Base-by-base conservation (phyloP, 2,113 vertebrate species). In the Galeopterus variegatus region DNA sequence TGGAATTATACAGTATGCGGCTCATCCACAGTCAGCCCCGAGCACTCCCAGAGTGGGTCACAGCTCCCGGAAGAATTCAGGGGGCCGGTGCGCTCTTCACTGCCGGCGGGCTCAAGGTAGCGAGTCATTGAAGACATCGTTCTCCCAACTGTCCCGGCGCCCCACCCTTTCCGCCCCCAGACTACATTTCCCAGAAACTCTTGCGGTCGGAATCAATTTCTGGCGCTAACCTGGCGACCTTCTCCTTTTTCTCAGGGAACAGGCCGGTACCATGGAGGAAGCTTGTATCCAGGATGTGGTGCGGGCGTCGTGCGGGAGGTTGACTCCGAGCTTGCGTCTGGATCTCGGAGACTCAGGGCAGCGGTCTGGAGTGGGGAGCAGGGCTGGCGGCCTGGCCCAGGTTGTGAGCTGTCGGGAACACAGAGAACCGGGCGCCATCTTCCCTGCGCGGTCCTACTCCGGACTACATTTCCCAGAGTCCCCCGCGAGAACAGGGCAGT, bases 381-480 rank as follows among this genome's bases (percentile, higher is more conserved):
- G 36, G 31, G 9, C 1, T 36, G 31, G 60, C 6, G 5, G 21
- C 26, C 54, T 6, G 5, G 13, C 31, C 10, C 7, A 12, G 18
- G 19, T 24, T 2, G 15, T 11, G 62, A 2, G 1, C 31, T 0
- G 5, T 33, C 36, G 2, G 41, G 65, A 64, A 36, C 9, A 9
- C 8, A 0, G 21, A 36, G 23, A 7, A 33, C 3, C 3, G 11
- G 6, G 0, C 4, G 82, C 69, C 86, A 75, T 86, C n/a, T 83
- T 91, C 45, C 41, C 17, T 17, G 17, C 13, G 52, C 36, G 11
- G 8, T 18, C 33, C 17, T 5, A 8, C 62, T 8, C 31, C 12
- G 50, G 62, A 98, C 96, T 97, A 91, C 95, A 91, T 94, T 98
- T 98, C 96, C 97, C 97, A 97, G 93, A 83, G 64, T 7, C 10